Conservation (phyloP, 2,113 vertebrate genomes). For the Glaucidium brasilianum region DNA sequence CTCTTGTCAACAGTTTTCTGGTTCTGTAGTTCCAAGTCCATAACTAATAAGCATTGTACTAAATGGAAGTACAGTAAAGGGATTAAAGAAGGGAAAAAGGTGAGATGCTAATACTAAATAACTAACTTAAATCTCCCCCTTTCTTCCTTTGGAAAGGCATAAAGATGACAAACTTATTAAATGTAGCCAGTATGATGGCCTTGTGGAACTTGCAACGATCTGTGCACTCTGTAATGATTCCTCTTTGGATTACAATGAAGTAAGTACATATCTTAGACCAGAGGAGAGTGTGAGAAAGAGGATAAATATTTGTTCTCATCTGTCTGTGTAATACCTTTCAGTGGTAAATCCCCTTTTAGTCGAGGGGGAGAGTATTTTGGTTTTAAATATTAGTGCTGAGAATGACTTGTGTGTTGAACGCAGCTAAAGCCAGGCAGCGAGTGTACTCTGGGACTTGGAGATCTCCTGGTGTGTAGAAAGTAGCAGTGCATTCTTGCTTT, state of each 20-base stretch:
- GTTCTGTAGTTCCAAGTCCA: neutral
- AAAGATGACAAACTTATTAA: slow-evolving; percentile 87
- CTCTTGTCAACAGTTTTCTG: neutral
- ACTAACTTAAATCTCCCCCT: neutral
- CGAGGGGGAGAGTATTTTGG: neutral
- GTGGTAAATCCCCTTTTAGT: neutral
- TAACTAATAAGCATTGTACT: neutral
- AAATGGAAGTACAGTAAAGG: neutral
- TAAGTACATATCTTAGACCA: slow-evolving; percentile 57
- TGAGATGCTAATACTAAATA: neutral
- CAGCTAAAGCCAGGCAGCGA: neutral
- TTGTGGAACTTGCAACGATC: slow-evolving; percentile 95
- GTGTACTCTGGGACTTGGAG: neutral
- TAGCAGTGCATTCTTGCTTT: neutral
- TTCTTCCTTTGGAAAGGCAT: slow-evolving; percentile 74
- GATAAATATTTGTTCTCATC: neutral
- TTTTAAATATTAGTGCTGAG: neutral
- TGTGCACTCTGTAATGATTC: slow-evolving; percentile 98
- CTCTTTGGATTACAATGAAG: slow-evolving; percentile 97
- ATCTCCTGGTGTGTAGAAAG: neutral
- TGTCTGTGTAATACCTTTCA: neutral
- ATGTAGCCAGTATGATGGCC: slow-evolving; percentile 84
- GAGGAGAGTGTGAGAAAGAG: neutral
- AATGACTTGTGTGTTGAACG: neutral
- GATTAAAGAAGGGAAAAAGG: neutral